These are phyloP conservation scores for Drosophila athabasca DNA, from an alignment of 1,140 invertebrate species.

Conservation along the genomic window DNA sequence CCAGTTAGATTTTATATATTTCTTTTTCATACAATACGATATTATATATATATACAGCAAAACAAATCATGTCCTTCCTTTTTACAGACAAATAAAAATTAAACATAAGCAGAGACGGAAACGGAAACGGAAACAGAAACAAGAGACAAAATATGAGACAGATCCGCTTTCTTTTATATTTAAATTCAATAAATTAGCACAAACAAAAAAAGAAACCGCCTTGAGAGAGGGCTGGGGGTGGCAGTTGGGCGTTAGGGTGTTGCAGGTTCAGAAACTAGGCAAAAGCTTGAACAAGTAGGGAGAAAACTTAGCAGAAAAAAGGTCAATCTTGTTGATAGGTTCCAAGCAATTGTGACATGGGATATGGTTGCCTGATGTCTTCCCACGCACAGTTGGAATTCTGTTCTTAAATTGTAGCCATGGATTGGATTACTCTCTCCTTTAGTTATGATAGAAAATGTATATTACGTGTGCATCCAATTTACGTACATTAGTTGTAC, in stretches of 20 bases:
- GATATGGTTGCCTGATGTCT: slow-evolving; percentile 10
- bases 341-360: slow-evolving; percentile 62
- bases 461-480: too few relatives aligned
- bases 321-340: slow-evolving; percentile 29
- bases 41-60: slow-evolving; percentile 45
- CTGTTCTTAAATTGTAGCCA: neutral
- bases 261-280: slow-evolving; percentile 3
- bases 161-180: slow-evolving; percentile 12
- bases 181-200: slow-evolving; percentile 52
- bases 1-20: slow-evolving; percentile 59
- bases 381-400: slow-evolving; percentile 1
- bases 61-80: slow-evolving; percentile 19
- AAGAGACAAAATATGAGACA: slow-evolving; percentile 12
- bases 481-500: too few relatives aligned
- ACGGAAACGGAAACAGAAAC: slow-evolving; percentile 19
- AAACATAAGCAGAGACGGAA: slow-evolving; percentile 6
- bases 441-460: too few relatives aligned
- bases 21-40: slow-evolving; percentile 29
- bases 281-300: slow-evolving; percentile 48
- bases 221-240: neutral
- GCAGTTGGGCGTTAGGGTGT: neutral
- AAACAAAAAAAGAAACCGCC: neutral
- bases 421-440: too few relatives aligned
- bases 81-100: slow-evolving; percentile 28
- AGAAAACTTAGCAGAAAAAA: slow-evolving; percentile 55